Evolutionary conservation across 1,140 invertebrate species (phyloP).

Genomic region (Cydia pomonella): DNA sequence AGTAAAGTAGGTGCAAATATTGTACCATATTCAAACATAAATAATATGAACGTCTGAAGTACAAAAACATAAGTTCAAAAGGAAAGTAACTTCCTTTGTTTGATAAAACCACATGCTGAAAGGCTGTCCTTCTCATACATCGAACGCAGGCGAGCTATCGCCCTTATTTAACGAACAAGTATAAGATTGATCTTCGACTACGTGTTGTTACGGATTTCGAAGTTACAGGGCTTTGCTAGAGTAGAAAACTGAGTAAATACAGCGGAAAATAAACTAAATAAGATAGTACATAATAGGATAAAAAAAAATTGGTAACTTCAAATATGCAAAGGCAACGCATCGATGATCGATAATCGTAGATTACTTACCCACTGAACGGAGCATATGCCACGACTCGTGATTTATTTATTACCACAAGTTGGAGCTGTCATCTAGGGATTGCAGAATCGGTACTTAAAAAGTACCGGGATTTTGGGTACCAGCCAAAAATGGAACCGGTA

Average conservation of each 20-base stretch:
- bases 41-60: no score
- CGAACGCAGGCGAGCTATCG: not conserved
- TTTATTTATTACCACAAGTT: no score
- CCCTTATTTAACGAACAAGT: not conserved
- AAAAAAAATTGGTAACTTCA: not conserved
- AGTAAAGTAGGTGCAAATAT: not conserved
- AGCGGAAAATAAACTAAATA: not conserved
- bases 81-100: not conserved
- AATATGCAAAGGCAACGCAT: not conserved
- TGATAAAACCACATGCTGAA: slow-evolving; percentile 2
- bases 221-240: not conserved
- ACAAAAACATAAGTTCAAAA: no score
- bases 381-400: not conserved
- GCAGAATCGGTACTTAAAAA: no score
- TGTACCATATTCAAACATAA: no score
- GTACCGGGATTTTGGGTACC: no score
- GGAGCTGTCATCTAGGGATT: no score
- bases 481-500: no score
- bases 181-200: not conserved
- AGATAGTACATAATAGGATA: not conserved
- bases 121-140: not conserved
- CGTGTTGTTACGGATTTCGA: not conserved
- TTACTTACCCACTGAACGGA: not conserved
- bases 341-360: not conserved
- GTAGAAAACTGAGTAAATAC: not conserved